Evolutionary conservation across 2,888 invertebrate species (phyloP).

Genomic region (Xiphydria camelus): DNA sequence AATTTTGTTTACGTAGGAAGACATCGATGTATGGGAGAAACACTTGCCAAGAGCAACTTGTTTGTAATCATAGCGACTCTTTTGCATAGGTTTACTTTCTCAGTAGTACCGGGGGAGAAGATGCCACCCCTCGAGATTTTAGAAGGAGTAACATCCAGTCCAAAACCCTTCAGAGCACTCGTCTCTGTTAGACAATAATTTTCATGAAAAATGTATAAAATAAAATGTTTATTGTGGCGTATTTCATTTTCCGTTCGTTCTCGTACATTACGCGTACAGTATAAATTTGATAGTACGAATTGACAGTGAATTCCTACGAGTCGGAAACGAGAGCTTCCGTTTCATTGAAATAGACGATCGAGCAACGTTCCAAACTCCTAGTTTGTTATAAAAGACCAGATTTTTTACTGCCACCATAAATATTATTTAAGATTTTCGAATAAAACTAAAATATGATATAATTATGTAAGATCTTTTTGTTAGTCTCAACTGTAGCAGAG

Average conservation of each 20-base stretch:
- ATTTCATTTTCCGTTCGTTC: background rate
- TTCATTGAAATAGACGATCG: too few species aligned
- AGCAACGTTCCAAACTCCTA: too few species aligned
- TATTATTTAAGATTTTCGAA: background rate
- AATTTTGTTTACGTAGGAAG: constrained; percentile 57
- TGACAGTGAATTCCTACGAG: too few species aligned
- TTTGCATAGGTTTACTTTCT: constrained; percentile 74
- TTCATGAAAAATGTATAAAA: constrained; percentile 6
- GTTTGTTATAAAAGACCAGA: background rate
- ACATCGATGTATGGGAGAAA: constrained; percentile 82
- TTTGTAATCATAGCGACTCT: constrained; percentile 76
- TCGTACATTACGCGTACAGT: too few species aligned
- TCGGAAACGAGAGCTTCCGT: too few species aligned
- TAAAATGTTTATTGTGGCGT: constrained; percentile 12
- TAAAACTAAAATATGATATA: background rate
- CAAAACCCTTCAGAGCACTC: constrained; percentile 72
- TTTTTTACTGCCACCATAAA: background rate
- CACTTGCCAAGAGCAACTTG: constrained; percentile 75
- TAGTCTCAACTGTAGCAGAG: too few species aligned
- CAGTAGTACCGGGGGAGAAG: constrained; percentile 66
- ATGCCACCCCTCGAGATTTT: constrained; percentile 69
- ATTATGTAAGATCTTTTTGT: too few species aligned
- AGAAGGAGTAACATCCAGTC: constrained; percentile 79
- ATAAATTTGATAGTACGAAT: too few species aligned
- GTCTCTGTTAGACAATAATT: constrained; percentile 60